Percentiles rank a stretch among this genome's conserved stretches.
phyloP scores from a whole-genome alignment of 2,888 invertebrate genomes.

The Dascillus cervinus region DNA sequence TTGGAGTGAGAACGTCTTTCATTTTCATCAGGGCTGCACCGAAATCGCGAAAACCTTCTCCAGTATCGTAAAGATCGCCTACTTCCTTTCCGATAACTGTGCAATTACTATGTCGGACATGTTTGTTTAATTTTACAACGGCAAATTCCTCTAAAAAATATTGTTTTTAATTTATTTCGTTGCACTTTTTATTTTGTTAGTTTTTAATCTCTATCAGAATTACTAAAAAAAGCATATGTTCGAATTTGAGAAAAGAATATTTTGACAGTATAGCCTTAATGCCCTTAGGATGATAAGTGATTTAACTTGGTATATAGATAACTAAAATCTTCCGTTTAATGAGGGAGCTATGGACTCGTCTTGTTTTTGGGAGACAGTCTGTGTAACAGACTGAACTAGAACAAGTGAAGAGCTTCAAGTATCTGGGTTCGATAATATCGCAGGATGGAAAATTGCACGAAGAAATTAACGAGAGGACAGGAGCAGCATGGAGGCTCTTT shows the following conservation, averaged over 20 bases:
- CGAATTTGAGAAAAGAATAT: too few relatives aligned
- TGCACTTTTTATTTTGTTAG: neutral
- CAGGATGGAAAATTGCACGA: too few relatives aligned
- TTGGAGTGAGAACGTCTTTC: neutral
- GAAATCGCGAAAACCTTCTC: conserved; percentile 1
- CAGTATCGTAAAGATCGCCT: neutral
- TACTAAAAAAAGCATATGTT: neutral
- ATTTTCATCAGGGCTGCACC: neutral
- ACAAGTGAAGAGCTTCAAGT: too few relatives aligned
- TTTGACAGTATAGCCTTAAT: too few relatives aligned
- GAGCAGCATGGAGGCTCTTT: too few relatives aligned
- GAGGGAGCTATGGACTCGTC: too few relatives aligned
- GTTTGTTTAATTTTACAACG: neutral
- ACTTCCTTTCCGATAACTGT: neutral
- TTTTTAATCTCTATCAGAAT: neutral
- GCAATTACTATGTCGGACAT: conserved; percentile 3
- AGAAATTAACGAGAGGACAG: too few relatives aligned
- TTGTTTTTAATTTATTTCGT: neutral
- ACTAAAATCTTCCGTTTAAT: too few relatives aligned
- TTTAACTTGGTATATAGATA: too few relatives aligned
- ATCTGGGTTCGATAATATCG: too few relatives aligned
- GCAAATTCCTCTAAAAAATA: neutral
- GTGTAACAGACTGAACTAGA: too few relatives aligned
- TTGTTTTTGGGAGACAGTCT: neutral
- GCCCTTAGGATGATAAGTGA: too few relatives aligned